phyloP scores from a whole-genome alignment of 1,140 invertebrate genomes.

The Notospermus geniculatus region DNA sequence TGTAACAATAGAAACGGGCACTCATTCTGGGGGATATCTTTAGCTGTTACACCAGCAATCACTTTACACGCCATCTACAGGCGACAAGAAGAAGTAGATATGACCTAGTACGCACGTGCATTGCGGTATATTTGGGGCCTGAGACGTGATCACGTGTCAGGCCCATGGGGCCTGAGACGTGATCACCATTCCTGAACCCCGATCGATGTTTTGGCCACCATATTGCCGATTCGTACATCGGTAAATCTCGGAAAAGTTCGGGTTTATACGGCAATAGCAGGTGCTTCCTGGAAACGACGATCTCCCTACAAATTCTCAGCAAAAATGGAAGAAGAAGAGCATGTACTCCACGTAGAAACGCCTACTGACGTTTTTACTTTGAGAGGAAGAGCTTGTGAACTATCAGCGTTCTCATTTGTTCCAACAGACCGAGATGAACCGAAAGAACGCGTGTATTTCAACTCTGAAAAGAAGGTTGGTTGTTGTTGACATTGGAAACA shows the following conservation, averaged over 20 bases:
- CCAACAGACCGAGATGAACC: slow-evolving; percentile 39
- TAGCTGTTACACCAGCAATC: too few relatives aligned
- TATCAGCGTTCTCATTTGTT: slow-evolving; percentile 52
- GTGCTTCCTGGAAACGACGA: too few relatives aligned
- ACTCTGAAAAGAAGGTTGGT: slow-evolving; percentile 43
- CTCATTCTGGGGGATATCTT: too few relatives aligned
- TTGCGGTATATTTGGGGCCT: too few relatives aligned
- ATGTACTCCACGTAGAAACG: slow-evolving; percentile 30
- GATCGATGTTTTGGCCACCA: background rate
- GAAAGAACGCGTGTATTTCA: slow-evolving; percentile 46
- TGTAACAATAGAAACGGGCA: too few relatives aligned
- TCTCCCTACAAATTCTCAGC: background rate
- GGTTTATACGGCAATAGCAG: too few relatives aligned
- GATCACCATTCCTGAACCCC: too few relatives aligned
- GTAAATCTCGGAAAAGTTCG: background rate
- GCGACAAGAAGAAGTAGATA: too few relatives aligned
- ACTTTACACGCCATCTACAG: too few relatives aligned
- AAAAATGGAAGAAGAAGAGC: background rate
- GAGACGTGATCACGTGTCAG: too few relatives aligned
- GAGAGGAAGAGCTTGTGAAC: slow-evolving; percentile 49
- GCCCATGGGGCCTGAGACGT: too few relatives aligned
- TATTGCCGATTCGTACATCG: background rate
- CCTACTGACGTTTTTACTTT: slow-evolving; percentile 43
- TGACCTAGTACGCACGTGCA: too few relatives aligned
- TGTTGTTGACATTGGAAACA: slow-evolving; percentile 18